Percentiles rank a stretch among this genome's conserved stretches.
Conservation (phyloP, 1,140 invertebrate genomes). For the Eriosoma lanigerum region DNA sequence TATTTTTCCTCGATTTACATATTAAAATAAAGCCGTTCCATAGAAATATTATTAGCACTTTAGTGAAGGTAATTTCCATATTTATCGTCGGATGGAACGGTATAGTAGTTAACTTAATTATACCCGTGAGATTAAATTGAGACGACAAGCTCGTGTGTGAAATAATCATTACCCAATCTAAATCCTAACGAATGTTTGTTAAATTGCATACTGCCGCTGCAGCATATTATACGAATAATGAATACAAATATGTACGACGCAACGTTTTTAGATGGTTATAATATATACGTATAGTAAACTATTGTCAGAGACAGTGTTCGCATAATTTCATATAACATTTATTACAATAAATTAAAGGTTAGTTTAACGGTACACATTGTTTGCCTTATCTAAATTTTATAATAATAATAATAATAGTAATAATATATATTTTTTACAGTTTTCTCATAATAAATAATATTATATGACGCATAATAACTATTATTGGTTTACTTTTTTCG, state of each 20-base stretch:
- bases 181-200: slow-evolving; percentile 33
- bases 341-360: slow-evolving; percentile 49
- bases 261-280: background rate
- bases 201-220: slow-evolving; percentile 33
- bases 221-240: slow-evolving; percentile 4
- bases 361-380: slow-evolving; percentile 50
- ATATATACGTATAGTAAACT: background rate
- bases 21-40: slow-evolving; percentile 15
- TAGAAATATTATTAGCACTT: slow-evolving; percentile 27
- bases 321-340: slow-evolving; percentile 48
- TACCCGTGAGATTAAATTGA: slow-evolving; percentile 36
- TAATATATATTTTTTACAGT: slow-evolving; percentile 27
- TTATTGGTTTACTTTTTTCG: background rate
- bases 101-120: slow-evolving; percentile 28
- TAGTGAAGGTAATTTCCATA: slow-evolving; percentile 26
- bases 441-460: slow-evolving; percentile 13
- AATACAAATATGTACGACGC: slow-evolving; percentile 9
- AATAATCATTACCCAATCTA: slow-evolving; percentile 41
- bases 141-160: slow-evolving; percentile 41
- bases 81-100: slow-evolving; percentile 21
- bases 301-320: slow-evolving; percentile 6
- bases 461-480: slow-evolving; percentile 10
- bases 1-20: slow-evolving; percentile 33
- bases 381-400: slow-evolving; percentile 42
- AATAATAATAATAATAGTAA: too few relatives aligned